phyloP scores from a whole-genome alignment of 2,113 vertebrate species.

The Isichthys henryi region DNA sequence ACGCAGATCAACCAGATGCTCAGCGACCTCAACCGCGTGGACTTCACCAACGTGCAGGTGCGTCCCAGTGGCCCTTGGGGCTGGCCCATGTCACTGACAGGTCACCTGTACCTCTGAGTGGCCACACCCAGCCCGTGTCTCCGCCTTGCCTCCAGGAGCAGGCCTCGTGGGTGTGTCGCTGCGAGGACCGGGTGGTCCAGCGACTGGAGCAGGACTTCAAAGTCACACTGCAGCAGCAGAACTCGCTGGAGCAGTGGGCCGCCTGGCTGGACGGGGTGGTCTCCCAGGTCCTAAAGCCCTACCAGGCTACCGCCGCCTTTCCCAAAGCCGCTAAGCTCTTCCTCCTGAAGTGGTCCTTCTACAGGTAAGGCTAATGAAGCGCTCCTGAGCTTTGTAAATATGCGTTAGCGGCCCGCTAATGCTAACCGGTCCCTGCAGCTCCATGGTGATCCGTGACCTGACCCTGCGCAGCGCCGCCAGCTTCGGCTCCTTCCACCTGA shows the following conservation, averaged over 20 bases:
- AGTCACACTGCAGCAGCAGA: conserved; percentile 88
- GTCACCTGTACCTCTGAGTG: neutral
- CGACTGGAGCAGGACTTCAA: conserved; percentile 91
- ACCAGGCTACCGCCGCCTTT: conserved; percentile 77
- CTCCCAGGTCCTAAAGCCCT: conserved; percentile 83
- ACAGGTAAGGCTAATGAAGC: conserved; percentile 61
- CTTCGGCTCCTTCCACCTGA: conserved; percentile 88
- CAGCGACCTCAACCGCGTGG: conserved; percentile 84
- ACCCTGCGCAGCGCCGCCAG: conserved; percentile 86
- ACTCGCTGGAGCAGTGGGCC: conserved; percentile 89
- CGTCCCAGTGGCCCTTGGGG: conserved; percentile 16
- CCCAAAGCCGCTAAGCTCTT: conserved; percentile 86
- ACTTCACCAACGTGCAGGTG: conserved; percentile 87
- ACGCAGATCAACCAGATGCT: conserved; percentile 93
- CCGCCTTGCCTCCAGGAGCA: conserved; percentile 66
- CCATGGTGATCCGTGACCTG: conserved; percentile 88
- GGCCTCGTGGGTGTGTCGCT: conserved; percentile 89
- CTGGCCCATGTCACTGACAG: neutral
- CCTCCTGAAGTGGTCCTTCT: conserved; percentile 91
- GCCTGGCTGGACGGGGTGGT: conserved; percentile 86
- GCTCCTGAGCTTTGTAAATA: neutral
- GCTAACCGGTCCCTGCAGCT: conserved; percentile 52
- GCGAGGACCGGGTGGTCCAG: conserved; percentile 84
- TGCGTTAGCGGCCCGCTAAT: neutral
- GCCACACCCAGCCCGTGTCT: neutral